Evolutionary conservation across 2,888 invertebrate species (phyloP).

Genomic region (Hedychridium roseum): DNA sequence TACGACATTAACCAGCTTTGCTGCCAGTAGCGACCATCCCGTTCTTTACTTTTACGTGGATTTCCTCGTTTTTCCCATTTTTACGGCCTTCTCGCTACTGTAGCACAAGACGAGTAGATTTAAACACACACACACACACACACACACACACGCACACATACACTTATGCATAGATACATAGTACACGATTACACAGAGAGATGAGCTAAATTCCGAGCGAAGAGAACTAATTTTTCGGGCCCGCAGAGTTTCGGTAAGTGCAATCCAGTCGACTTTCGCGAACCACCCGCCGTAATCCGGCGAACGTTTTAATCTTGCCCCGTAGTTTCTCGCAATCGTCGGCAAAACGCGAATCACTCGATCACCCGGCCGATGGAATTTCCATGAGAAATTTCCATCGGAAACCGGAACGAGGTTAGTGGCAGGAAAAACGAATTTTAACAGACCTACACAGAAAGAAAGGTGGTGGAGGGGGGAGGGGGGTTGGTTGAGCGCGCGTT

Average conservation of each 20-base stretch:
- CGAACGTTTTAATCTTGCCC: too few relatives aligned
- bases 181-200: neutral
- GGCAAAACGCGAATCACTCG: too few relatives aligned
- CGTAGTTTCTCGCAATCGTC: neutral
- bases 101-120: constrained; percentile 4
- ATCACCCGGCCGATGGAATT: too few relatives aligned
- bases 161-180: constrained; percentile 2
- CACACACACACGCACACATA: constrained; percentile 2
- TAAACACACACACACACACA: constrained; percentile 3
- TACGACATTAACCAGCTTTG: constrained; percentile 61
- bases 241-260: neutral
- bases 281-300: too few relatives aligned
- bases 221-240: neutral
- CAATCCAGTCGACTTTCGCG: neutral
- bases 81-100: constrained; percentile 13
- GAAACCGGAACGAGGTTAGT: too few relatives aligned
- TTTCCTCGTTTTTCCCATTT: constrained; percentile 22
- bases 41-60: constrained; percentile 30
- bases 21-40: constrained; percentile 51
- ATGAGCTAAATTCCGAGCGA: too few relatives aligned
- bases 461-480: too few relatives aligned
- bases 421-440: too few relatives aligned
- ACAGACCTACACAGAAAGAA: too few relatives aligned
- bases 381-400: too few relatives aligned
- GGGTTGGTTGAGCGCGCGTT: too few relatives aligned